A percentile compares a stretch with the other conserved stretches of the same genome.
Evolutionary conservation across 2,113 vertebrate genomes (phyloP).

Genomic region (Alces alces): DNA sequence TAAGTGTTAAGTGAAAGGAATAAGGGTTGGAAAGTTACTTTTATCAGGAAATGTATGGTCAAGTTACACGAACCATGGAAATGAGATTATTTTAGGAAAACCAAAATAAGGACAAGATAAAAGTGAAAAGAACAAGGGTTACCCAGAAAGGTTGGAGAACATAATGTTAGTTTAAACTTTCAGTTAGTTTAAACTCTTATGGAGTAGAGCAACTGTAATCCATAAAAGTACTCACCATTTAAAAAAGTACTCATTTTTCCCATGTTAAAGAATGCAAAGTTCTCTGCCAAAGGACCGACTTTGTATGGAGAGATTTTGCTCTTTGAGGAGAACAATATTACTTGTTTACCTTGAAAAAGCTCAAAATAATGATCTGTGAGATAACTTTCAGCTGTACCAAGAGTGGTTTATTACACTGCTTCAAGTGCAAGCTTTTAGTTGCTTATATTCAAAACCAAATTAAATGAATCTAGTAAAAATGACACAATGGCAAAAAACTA

Average conservation of each 20-base stretch:
- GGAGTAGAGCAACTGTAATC: background rate
- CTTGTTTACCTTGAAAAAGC: background rate
- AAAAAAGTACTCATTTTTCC: background rate
- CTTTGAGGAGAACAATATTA: background rate
- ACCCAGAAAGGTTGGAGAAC: conserved; percentile 42
- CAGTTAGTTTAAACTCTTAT: conserved; percentile 27
- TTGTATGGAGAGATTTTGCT: background rate
- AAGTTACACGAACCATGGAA: conserved; percentile 53
- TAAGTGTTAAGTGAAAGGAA: background rate
- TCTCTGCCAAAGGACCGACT: background rate
- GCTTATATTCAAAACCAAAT: background rate
- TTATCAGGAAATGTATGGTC: conserved; percentile 47
- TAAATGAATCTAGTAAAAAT: background rate
- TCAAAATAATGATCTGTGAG: background rate
- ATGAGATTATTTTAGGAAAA: conserved; percentile 66
- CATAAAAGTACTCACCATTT: background rate
- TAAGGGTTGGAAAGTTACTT: conserved; percentile 39
- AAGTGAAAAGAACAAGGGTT: conserved; percentile 40
- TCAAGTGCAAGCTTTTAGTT: background rate
- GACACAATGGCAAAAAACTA: background rate
- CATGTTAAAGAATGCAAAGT: background rate
- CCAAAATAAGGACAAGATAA: conserved; percentile 56
- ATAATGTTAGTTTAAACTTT: conserved; percentile 38
- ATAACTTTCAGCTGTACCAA: background rate
- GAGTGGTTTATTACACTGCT: background rate